Conservation (phyloP, 2,797 vertebrate species). For the Nothura maculosa region DNA sequence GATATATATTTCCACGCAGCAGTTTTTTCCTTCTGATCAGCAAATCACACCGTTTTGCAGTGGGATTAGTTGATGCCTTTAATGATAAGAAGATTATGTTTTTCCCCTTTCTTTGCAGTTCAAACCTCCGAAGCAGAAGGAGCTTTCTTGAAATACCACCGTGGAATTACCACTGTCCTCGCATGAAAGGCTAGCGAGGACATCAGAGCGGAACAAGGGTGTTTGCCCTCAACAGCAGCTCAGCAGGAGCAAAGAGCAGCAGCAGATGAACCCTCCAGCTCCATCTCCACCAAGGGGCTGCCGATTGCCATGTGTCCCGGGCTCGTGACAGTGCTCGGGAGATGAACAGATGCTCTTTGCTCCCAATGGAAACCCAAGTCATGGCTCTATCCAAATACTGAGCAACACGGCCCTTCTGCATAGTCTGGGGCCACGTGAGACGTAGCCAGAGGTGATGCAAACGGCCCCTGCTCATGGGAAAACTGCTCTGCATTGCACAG, state of each 20-base stretch:
- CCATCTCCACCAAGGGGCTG: not conserved
- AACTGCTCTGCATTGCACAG: not conserved
- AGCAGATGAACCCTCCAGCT: not conserved
- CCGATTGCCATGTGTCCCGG: not conserved
- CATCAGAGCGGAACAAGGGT: not conserved
- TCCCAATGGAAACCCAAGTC: not conserved
- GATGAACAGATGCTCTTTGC: not conserved
- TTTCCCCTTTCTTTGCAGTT: slow-evolving; percentile 24
- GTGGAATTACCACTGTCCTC: not conserved
- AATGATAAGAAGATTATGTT: slow-evolving; percentile 67
- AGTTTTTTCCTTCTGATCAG: not conserved
- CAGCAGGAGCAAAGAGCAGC: not conserved
- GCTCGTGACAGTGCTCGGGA: not conserved
- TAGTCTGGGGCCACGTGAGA: not conserved
- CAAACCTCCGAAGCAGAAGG: slow-evolving; percentile 16
- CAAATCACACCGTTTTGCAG: slow-evolving; percentile 40
- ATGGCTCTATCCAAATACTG: not conserved
- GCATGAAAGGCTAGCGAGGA: not conserved
- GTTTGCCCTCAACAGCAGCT: slow-evolving; percentile 15
- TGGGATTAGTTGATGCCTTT: slow-evolving; percentile 64
- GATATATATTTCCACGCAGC: not conserved
- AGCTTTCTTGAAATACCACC: not conserved
- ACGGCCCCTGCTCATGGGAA: not conserved
- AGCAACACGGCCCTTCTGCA: not conserved
- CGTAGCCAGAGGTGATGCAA: not conserved